Conservation (phyloP, 2,113 vertebrate genomes). For the Trochalopteron elliotii region DNA sequence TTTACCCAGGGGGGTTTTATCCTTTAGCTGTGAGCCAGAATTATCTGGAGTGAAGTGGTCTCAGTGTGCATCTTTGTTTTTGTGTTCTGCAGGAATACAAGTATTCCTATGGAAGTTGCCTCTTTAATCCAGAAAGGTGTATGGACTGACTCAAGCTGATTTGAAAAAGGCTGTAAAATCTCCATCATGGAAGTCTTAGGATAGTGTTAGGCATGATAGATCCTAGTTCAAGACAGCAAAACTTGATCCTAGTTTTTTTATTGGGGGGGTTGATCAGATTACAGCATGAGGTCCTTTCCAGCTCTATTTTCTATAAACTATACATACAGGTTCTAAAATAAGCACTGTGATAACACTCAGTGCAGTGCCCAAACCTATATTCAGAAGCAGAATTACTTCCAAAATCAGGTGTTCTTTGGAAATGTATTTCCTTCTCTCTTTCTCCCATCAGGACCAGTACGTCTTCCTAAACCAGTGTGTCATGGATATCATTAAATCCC, state of each 20-base stretch:
- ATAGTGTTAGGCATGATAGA: not conserved
- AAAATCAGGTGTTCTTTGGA: not conserved
- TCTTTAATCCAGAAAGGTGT: not conserved
- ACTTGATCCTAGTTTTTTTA: not conserved
- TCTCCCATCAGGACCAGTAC: slow-evolving; percentile 87
- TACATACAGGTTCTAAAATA: not conserved
- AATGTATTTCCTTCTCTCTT: not conserved
- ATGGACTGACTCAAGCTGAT: not conserved
- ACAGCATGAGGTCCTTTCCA: not conserved
- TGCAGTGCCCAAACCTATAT: not conserved
- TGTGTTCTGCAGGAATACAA: not conserved
- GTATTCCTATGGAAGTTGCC: not conserved
- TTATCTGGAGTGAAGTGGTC: not conserved
- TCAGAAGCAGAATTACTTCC: not conserved
- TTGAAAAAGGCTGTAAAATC: not conserved
- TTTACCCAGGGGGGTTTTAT: not conserved
- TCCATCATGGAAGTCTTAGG: not conserved
- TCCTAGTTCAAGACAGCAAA: not conserved
- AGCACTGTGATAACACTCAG: not conserved
- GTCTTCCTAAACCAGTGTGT: slow-evolving; percentile 94
- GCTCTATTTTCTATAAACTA: not conserved
- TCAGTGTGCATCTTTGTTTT: not conserved
- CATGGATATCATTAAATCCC: slow-evolving; percentile 88
- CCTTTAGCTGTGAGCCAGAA: not conserved
- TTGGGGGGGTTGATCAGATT: not conserved